phyloP scores from a whole-genome alignment of 2,797 vertebrate species.

The Argyrosomus regius region DNA sequence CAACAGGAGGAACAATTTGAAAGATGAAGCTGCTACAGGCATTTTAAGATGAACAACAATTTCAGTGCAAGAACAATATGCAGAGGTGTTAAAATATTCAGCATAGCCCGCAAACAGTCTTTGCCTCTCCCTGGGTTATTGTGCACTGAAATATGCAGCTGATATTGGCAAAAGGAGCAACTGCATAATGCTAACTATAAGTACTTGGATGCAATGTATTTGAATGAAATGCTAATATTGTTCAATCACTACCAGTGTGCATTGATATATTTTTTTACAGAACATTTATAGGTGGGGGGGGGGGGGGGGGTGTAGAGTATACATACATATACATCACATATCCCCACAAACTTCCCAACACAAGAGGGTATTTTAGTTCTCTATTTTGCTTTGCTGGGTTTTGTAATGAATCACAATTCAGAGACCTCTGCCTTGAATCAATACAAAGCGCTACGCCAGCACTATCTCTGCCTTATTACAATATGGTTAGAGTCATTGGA shows the following conservation, averaged over 20 bases:
- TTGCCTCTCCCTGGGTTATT: slow-evolving; percentile 69
- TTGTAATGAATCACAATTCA: slow-evolving; percentile 83
- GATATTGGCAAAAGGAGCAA: slow-evolving; percentile 55
- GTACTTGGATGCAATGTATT: slow-evolving; percentile 36
- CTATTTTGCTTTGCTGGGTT: slow-evolving; percentile 73
- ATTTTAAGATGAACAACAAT: slow-evolving; percentile 76
- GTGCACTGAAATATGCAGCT: slow-evolving; percentile 73
- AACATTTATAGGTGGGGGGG: slow-evolving; percentile 14
- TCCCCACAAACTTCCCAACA: slow-evolving; percentile 32
- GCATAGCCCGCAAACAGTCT: slow-evolving; percentile 67
- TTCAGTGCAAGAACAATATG: slow-evolving; percentile 78
- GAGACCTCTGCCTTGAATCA: slow-evolving; percentile 75
- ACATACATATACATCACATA: slow-evolving; percentile 28
- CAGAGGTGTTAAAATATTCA: slow-evolving; percentile 85
- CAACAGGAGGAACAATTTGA: slow-evolving; percentile 71
- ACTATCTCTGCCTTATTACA: slow-evolving; percentile 83
- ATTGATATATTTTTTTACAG: slow-evolving; percentile 21
- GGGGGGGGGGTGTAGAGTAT: neutral
- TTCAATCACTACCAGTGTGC: slow-evolving; percentile 25
- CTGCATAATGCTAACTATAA: slow-evolving; percentile 38
- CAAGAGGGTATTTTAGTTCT: slow-evolving; percentile 47
- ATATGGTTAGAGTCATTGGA: slow-evolving; percentile 77
- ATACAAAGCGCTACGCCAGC: slow-evolving; percentile 77
- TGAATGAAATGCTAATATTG: slow-evolving; percentile 50
- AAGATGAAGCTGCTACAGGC: slow-evolving; percentile 73